Base-by-base conservation (phyloP, 2,113 vertebrate genomes). In the Thymallus thymallus region DNA sequence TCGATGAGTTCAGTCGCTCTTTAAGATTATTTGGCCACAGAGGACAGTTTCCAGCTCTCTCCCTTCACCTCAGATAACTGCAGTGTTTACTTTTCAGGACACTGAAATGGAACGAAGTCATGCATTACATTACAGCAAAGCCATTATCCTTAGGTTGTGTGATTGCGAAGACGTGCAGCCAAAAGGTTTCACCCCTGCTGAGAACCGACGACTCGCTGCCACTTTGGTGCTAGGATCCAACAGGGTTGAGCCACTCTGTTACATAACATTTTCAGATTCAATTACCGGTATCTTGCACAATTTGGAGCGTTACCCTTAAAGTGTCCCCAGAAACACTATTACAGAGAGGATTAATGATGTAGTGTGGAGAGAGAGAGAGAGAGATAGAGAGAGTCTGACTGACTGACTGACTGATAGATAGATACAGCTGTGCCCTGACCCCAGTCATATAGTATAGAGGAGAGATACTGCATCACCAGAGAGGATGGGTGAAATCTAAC, bases 191-290 rank as follows among this genome's bases (percentile, higher is more conserved):
- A 51, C 46, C 46, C 14, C 46, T 41, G 35, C 16, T 13, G 46
- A 18, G 14, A 51, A 51, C 3, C 46, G 14, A 51, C 5, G 46
- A 51, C 46, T 51, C 16, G 16, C 46, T 5, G 16, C 12, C 12
- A 18, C 46, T 51, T 51, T 14, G 14, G 3, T 18, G 46, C 12
- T 0, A 51, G 3, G 46, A 51, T 51, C 46, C 46, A 51, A 51
- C 46, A 18, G 13, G 46, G 46, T 51, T 14, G 18, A 51, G 46
- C 46, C 46, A 51, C 46, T 51, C 46, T 16, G 63, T 88, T 86
- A 84, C 58, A 67, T 74, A 85, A 87, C 70, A 46, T 73, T 58
- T 74, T 69, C 70, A 41, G 51, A 72, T 77, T 86, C 68, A 80
- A 75, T 79, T 78, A 74, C 62, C 74, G 76, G 78, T 18, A 51